phyloP scores from a whole-genome alignment of 2,113 vertebrate genomes.

The Pomatostomus ruficeps region DNA sequence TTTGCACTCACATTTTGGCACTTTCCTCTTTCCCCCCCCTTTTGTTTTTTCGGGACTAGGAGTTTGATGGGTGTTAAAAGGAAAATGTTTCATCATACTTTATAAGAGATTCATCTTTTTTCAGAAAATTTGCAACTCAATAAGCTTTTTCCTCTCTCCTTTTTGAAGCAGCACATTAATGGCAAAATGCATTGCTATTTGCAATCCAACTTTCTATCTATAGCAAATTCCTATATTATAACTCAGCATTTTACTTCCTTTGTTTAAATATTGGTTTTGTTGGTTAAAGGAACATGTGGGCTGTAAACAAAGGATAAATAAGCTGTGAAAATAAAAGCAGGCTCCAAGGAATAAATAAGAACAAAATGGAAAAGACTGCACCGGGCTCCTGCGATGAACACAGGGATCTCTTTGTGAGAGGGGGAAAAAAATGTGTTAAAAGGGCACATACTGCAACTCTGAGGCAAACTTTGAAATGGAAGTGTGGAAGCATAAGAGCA shows the following conservation, averaged over 20 bases:
- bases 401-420: slow-evolving; percentile 52
- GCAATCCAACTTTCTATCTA: slow-evolving; percentile 51
- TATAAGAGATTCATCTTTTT: neutral
- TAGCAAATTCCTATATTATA: slow-evolving; percentile 54
- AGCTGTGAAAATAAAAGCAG: slow-evolving; percentile 53
- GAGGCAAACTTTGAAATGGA: slow-evolving; percentile 68
- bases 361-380: slow-evolving; percentile 54
- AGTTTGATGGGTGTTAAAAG: slow-evolving; percentile 19
- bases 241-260: slow-evolving; percentile 53
- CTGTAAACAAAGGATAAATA: slow-evolving; percentile 60
- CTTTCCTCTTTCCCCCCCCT: accelerated
- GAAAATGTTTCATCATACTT: neutral
- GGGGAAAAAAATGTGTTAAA: slow-evolving; percentile 34
- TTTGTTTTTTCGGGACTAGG: neutral
- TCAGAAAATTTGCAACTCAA: neutral
- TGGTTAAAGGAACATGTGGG: slow-evolving; percentile 64
- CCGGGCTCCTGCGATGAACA: slow-evolving; percentile 41
- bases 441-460: slow-evolving; percentile 67
- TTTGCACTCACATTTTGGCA: neutral
- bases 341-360: slow-evolving; percentile 54
- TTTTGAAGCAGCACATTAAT: neutral
- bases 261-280: slow-evolving; percentile 59
- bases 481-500: slow-evolving; percentile 67
- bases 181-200: slow-evolving; percentile 13
- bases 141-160: neutral